Evolutionary conservation across 2,113 vertebrate genomes (phyloP).

Genomic region (Microcebus murinus): DNA sequence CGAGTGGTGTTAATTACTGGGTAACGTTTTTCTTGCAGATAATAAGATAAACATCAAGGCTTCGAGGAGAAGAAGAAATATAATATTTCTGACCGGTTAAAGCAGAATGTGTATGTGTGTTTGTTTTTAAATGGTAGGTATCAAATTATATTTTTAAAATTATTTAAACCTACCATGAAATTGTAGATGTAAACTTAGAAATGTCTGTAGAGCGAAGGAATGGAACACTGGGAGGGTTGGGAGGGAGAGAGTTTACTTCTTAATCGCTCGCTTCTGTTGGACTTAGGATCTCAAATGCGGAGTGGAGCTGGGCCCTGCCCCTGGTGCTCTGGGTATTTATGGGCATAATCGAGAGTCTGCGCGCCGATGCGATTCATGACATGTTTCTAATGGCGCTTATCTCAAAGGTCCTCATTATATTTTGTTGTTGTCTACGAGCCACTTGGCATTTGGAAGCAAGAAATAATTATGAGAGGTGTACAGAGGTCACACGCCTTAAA

Average conservation of each 20-base stretch:
- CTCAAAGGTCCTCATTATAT: slow-evolving; percentile 48
- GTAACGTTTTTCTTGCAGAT: not conserved
- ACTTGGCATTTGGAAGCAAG: slow-evolving; percentile 64
- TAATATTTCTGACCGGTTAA: not conserved
- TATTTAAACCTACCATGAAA: not conserved
- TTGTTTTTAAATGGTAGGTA: not conserved
- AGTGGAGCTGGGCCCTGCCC: not conserved
- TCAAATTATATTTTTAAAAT: not conserved
- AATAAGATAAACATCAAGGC: not conserved
- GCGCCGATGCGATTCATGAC: not conserved
- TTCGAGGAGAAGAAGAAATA: not conserved
- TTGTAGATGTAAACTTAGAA: not conserved
- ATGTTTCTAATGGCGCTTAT: slow-evolving; percentile 43
- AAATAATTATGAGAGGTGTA: slow-evolving; percentile 58
- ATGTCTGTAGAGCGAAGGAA: not conserved
- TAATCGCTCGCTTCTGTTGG: not conserved
- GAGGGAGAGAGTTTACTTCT: not conserved
- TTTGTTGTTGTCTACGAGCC: slow-evolving; percentile 34
- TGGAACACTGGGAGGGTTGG: not conserved
- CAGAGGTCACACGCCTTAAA: slow-evolving; percentile 27
- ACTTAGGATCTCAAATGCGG: not conserved
- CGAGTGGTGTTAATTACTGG: not conserved
- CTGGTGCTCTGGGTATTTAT: slow-evolving; percentile 10
- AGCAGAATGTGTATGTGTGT: not conserved
- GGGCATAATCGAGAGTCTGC: not conserved